Evolutionary conservation across 2,113 vertebrate species (phyloP), one percentile per base, ranked within the genome.

Genomic region (Echinops telfairi): DNA sequence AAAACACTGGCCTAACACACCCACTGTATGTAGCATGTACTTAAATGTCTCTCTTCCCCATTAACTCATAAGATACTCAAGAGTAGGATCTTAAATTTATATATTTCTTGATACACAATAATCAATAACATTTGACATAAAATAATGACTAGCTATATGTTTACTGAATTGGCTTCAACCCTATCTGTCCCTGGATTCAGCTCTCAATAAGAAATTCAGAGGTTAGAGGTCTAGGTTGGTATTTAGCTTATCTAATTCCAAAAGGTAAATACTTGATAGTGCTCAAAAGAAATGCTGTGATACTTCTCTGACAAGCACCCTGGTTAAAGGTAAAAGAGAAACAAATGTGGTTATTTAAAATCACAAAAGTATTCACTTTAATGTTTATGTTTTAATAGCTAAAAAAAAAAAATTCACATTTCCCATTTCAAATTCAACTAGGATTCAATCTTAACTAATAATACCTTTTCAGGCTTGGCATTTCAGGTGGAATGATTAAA

Each of bases 401-500:
- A 97, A 95, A 96, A 93, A 5, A 93, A 5, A 2, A 92, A 97
- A 97, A 95, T 70, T 89, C 64, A 94, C 95, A 82, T 93, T 76
- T 97, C 79, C 81, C 92, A 88, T 97, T 97, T 53, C 47, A 53
- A 53, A 53, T 53, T 96, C 97, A 98, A 97, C 93, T 96, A 83
- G 88, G 94, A 95, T 97, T 94, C 83, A 79, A 78, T 98, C 96
- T 97, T 97, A 97, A 97, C 82, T 97, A 98, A 98, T 97, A 97
- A 98, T 97, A 96, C 96, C 97, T 96, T 98, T 96, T 97, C 66
- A 83, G 95, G 84, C 93, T 93, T 98, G 95, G 98, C 96, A 98
- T 95, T 96, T 98, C 97, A 98, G 77, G 94, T 98, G 97, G 95
- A 98, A 98, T 98, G 95, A 98, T 98, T 98, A 98, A 98, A 98